Base-by-base conservation (phyloP, 2,113 vertebrate species). In the Tupaia chinensis region DNA sequence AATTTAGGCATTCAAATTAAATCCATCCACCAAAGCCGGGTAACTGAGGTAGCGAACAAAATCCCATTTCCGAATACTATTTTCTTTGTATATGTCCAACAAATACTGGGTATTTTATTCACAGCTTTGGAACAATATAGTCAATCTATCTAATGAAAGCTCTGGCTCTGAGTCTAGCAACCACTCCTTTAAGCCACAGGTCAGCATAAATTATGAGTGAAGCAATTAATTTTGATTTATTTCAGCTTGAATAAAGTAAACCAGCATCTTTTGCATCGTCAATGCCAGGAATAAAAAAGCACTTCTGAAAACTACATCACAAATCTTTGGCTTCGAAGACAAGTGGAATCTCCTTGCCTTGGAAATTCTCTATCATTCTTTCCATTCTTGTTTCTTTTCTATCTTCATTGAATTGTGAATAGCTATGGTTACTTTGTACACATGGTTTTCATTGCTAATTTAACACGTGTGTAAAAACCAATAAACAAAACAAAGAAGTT, bases 391-490 rank as follows among this genome's bases (percentile, higher is more conserved):
- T 44, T 44, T 44, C 19, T 70, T 15, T 74, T 63, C 69, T 29
- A 22, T 66, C 83, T 74, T 68, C 93, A 65, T 3, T 17, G 20
- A 77, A 44, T 29, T 74, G 87, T 17, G 58, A 85, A 23, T 70
- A 58, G 72, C 25, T 13, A 15, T 58, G 63, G 69, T 81, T 80
- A 13, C 63, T 93, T 85, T 85, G 92, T 79, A 85, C 91, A 96
- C 74, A 92, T 82, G 96, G 93, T 87, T 96, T 96, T 96, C 94
- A 96, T 89, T 95, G 95, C 87, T 95, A 91, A 96, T 89, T 94
- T 95, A 89, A 96, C 70, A 95, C 92, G n/a, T 12, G 3, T 81
- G 92, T 84, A 94, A 97, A 97, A 94, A 77, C 61, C 89, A 89
- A 89, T 78, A 89, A 94, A 93, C 83, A 93, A 91, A 97, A 96